Conservation (phyloP, 2,888 invertebrate genomes). For the Alentia gelatinosa region DNA sequence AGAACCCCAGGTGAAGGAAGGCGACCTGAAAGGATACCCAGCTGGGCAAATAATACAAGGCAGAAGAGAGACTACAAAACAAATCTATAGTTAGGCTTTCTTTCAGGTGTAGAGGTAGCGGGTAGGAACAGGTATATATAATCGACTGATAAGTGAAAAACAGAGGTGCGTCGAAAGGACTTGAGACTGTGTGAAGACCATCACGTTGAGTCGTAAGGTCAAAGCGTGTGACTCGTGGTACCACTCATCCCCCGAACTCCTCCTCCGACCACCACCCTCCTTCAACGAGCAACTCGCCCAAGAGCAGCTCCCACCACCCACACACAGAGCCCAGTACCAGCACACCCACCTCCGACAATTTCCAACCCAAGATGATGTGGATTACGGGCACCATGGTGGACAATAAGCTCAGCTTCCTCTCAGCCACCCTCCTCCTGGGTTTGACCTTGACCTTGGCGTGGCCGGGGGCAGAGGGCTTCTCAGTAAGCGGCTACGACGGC, state of each 20-base stretch:
- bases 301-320: neutral
- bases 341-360: neutral
- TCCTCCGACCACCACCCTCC: neutral
- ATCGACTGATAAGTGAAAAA: neutral
- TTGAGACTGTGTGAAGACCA: neutral
- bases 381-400: neutral
- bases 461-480: neutral
- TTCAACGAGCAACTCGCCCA: neutral
- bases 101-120: neutral
- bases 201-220: neutral
- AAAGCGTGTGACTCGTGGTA: slow-evolving; percentile 1
- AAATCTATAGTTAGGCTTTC: neutral
- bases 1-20: too few species aligned
- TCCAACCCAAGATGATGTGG: neutral
- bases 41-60: too few species aligned
- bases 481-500: neutral
- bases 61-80: neutral
- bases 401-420: neutral
- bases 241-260: neutral
- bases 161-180: neutral
- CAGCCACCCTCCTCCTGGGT: neutral
- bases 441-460: slow-evolving; percentile 3
- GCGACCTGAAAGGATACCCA: too few species aligned
- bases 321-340: neutral
- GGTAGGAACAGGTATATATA: neutral